These are phyloP conservation scores for Imbricaverruca yamaguchii DNA, from an alignment of 2,888 invertebrate genomes.

Conservation along the genomic window DNA sequence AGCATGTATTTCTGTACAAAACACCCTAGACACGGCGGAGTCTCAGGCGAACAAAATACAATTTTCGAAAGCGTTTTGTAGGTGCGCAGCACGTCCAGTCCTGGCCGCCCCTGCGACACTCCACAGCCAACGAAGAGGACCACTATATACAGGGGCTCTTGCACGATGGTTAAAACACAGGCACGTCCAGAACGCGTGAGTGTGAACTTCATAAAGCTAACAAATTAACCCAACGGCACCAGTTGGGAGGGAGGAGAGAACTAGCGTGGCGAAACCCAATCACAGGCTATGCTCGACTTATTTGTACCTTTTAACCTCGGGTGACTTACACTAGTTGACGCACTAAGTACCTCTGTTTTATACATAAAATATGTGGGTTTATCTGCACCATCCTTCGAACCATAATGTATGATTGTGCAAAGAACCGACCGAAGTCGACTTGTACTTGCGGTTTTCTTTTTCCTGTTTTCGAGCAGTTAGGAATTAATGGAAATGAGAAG, in stretches of 20 bases:
- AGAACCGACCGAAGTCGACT: constrained; percentile 19
- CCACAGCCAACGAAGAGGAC: constrained; percentile 19
- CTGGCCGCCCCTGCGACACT: neutral
- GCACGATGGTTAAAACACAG: constrained; percentile 17
- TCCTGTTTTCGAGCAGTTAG: neutral
- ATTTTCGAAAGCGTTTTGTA: neutral
- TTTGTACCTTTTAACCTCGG: constrained; percentile 21
- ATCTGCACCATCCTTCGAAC: constrained; percentile 21
- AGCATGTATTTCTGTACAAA: constrained; percentile 22
- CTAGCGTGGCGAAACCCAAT: constrained; percentile 19
- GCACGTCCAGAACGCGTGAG: neutral
- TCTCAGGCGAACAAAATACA: constrained; percentile 18
- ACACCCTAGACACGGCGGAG: constrained; percentile 16
- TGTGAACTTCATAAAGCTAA: constrained; percentile 8
- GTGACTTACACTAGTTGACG: constrained; percentile 17
- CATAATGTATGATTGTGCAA: constrained; percentile 22
- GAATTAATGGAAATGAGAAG: constrained; percentile 18
- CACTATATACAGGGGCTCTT: constrained; percentile 16
- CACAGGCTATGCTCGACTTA: constrained; percentile 17
- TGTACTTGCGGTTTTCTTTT: constrained; percentile 21
- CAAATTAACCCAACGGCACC: neutral
- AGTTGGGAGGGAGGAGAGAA: neutral
- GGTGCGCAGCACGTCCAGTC: neutral
- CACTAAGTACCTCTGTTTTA: constrained; percentile 21
- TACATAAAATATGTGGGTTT: constrained; percentile 20